These are phyloP conservation scores for Acronicta alni DNA, from an alignment of 2,888 invertebrate species.

Conservation along the genomic window DNA sequence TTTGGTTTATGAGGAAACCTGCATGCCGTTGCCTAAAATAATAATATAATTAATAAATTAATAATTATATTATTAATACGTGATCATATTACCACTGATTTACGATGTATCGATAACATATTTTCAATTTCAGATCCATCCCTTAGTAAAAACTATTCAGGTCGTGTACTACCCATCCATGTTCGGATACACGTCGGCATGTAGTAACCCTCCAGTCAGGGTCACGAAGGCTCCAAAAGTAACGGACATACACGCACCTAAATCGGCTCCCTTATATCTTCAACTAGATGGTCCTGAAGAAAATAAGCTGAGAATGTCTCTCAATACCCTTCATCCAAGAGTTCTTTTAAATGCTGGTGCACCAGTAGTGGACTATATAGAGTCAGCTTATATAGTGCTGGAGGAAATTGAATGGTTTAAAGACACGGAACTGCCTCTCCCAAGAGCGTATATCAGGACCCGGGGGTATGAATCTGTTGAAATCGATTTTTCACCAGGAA, in stretches of 20 bases:
- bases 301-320: constrained; percentile 68
- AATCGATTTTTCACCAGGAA: constrained; percentile 72
- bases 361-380: constrained; percentile 68
- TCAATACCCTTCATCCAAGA: constrained; percentile 74
- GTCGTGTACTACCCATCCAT: constrained; percentile 75
- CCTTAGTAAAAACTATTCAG: constrained; percentile 54
- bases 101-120: not conserved
- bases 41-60: no score
- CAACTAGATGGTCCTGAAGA: constrained; percentile 79
- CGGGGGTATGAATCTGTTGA: constrained; percentile 73
- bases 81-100: no score
- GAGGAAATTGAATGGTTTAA: constrained; percentile 81
- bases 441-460: constrained; percentile 71
- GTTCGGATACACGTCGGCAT: constrained; percentile 72
- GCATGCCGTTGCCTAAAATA: no score
- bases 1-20: no score
- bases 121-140: constrained; percentile 64
- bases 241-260: constrained; percentile 72
- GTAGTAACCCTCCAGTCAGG: constrained; percentile 67
- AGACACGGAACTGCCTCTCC: constrained; percentile 66
- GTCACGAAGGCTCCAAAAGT: constrained; percentile 65
- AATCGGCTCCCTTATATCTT: constrained; percentile 75
- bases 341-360: constrained; percentile 71
- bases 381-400: constrained; percentile 75
- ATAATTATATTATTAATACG: no score